Evolutionary conservation across 2,113 vertebrate species (phyloP), one percentile per base, ranked within the genome.

Genomic region (Aspiorhynchus laticeps): DNA sequence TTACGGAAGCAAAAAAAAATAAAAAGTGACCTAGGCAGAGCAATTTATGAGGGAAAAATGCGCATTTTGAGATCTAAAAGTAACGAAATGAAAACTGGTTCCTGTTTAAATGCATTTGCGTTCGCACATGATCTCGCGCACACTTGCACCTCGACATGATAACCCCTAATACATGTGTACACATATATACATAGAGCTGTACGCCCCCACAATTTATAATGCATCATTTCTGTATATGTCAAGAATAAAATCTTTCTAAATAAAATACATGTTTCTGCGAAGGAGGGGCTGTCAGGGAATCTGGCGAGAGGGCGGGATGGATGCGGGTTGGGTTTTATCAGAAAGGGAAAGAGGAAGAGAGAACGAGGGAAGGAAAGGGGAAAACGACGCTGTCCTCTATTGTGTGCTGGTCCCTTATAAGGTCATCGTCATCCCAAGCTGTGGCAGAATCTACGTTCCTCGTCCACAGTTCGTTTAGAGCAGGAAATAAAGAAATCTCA

Each of bases 241-340:
- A 94, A 95, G 94, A 95, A 96, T 95, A 95, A 95, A 91, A 95
- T 94, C 90, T 93, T 93, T 94, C 95, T 94, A 95, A 94, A 95
- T 95, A 96, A 96, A 95, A 96, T 94, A 95, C 93, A 95, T 93
- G 92, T 93, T 80, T 91, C 85, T 91, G 88, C 87, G 80, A 90
- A 80, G 83, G 91, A 87, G 87, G 91, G 92, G 90, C 91, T 92
- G 90, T 87, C 76, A 88, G 33, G 69, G 61, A 69, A 33, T 5
- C 15, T 1, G 46, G 46, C 12, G 46, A 7, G 38, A 41, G 38
- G 38, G 1, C 12, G 8, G 88, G 26, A 15, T 71, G 48, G 81
- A 38, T 33, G 43, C 43, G 21, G 81, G 43, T 15, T 28, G 43
- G 41, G 19, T 36, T 73, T 83, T 73, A 33, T 84, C 46, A 73